Conservation (phyloP, 2,797 vertebrate genomes). For the Huso huso region DNA sequence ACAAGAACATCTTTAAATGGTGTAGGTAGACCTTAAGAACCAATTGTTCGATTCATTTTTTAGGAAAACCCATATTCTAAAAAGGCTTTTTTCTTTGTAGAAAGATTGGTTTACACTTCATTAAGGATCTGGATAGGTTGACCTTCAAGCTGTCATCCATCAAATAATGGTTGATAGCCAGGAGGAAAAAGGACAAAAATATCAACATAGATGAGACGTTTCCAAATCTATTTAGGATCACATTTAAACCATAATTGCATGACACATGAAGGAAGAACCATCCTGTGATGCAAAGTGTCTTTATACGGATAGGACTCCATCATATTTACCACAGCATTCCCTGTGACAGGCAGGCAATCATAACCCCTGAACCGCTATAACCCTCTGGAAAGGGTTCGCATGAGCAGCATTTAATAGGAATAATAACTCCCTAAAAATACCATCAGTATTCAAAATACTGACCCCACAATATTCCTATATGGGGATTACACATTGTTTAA, state of each 20-base stretch:
- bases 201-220: slow-evolving; percentile 26
- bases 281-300: slow-evolving; percentile 37
- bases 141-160: slow-evolving; percentile 40
- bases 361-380: slow-evolving; percentile 43
- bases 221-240: slow-evolving; percentile 35
- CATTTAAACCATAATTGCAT: slow-evolving; percentile 45
- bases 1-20: too few relatives aligned
- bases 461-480: too few relatives aligned
- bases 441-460: too few relatives aligned
- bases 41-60: too few relatives aligned
- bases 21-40: too few relatives aligned
- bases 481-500: too few relatives aligned
- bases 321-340: slow-evolving; percentile 45
- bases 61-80: too few relatives aligned
- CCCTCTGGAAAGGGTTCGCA: slow-evolving; percentile 14
- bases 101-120: too few relatives aligned
- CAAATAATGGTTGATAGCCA: slow-evolving; percentile 21
- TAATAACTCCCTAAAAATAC: too few relatives aligned
- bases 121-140: too few relatives aligned
- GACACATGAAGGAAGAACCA: slow-evolving; percentile 40
- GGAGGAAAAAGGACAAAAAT: slow-evolving; percentile 22
- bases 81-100: too few relatives aligned
- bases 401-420: too few relatives aligned
- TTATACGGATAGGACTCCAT: slow-evolving; percentile 42
- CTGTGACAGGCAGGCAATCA: slow-evolving; percentile 51